Percentiles rank a stretch among this genome's conserved stretches.
These are phyloP conservation scores for Anguilla japonica DNA, from an alignment of 2,113 vertebrate genomes.

Conservation along the genomic window DNA sequence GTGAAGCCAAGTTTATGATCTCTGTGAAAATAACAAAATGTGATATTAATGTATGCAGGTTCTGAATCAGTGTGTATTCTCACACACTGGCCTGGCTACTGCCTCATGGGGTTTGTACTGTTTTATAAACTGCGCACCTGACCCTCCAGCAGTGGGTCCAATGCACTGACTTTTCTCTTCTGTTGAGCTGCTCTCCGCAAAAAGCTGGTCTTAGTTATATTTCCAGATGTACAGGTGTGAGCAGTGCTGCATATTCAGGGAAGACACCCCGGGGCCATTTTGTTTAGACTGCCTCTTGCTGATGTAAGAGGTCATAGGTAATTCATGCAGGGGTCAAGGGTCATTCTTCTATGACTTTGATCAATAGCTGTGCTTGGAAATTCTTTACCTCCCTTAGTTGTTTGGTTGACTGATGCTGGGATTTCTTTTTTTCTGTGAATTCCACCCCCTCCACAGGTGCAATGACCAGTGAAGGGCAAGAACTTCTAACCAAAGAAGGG, in stretches of 20 bases:
- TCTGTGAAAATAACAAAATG: neutral
- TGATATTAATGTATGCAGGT: neutral
- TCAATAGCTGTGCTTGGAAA: conserved; percentile 33
- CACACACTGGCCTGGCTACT: neutral
- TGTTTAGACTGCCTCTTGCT: conserved; percentile 2
- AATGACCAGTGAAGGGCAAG: neutral
- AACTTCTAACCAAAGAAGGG: neutral
- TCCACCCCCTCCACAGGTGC: conserved; percentile 28
- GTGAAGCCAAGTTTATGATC: neutral
- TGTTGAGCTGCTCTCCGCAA: neutral
- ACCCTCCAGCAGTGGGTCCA: neutral
- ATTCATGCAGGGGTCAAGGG: conserved; percentile 22
- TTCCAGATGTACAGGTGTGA: neutral
- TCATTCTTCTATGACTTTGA: conserved; percentile 36
- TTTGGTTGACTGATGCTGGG: conserved; percentile 25
- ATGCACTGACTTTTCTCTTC: neutral
- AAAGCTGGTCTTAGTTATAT: neutral
- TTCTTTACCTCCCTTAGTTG: conserved; percentile 12
- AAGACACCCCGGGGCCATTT: neutral
- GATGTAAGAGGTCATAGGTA: conserved; percentile 26
- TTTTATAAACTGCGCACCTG: neutral
- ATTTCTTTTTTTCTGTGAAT: conserved; percentile 12
- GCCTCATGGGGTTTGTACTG: neutral
- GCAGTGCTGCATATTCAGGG: neutral
- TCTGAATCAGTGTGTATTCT: neutral